These are phyloP conservation scores for Temnothorax ravouxi DNA, from an alignment of 2,888 invertebrate species.

Conservation along the genomic window DNA sequence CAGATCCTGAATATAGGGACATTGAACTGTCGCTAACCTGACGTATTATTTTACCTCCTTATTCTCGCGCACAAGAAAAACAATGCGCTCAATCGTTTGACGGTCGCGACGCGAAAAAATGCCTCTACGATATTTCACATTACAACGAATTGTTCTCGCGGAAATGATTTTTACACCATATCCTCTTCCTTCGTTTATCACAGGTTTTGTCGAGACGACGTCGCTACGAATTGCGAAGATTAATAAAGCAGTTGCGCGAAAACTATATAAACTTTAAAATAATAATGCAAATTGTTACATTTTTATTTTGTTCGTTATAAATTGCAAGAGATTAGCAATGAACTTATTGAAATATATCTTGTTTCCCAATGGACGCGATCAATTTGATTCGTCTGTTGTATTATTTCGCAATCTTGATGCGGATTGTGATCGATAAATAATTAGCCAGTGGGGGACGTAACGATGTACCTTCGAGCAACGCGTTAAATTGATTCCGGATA, in stretches of 20 bases:
- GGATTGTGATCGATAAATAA: slow-evolving; percentile 35
- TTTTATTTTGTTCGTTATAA: background rate
- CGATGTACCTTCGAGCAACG: slow-evolving; percentile 5
- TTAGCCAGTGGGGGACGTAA: slow-evolving; percentile 5
- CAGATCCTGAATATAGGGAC: slow-evolving; percentile 55
- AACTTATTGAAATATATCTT: slow-evolving; percentile 22
- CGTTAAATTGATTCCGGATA: slow-evolving; percentile 48
- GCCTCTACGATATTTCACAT: slow-evolving; percentile 48
- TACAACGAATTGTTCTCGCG: slow-evolving; percentile 20
- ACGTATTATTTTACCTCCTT: slow-evolving; percentile 80
- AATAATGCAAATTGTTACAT: background rate
- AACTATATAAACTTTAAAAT: background rate
- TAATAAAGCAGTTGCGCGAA: background rate
- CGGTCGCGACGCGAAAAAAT: slow-evolving; percentile 39
- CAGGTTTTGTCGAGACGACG: slow-evolving; percentile 4
- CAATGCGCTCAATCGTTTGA: slow-evolving; percentile 42
- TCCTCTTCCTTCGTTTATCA: background rate
- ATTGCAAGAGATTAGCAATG: background rate
- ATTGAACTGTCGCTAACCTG: slow-evolving; percentile 80
- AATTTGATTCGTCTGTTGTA: background rate
- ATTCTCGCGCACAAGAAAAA: slow-evolving; percentile 66
- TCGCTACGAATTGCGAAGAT: background rate
- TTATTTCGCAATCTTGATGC: slow-evolving; percentile 17
- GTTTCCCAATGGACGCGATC: background rate
- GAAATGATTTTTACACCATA: background rate